Evolutionary conservation across 2,888 invertebrate species (phyloP).

Genomic region (Platypus cylindrus): DNA sequence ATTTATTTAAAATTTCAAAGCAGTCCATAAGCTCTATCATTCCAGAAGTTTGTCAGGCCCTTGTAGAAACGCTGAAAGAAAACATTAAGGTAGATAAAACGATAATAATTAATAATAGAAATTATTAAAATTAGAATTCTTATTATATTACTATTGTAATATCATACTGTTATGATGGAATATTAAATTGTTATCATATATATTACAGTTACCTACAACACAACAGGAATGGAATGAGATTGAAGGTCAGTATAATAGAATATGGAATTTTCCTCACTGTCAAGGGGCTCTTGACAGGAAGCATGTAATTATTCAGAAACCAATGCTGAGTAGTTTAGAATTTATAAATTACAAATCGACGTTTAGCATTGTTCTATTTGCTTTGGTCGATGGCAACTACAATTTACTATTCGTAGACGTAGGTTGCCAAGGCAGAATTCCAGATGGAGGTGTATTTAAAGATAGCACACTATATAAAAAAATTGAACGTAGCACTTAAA

Average conservation of each 20-base stretch:
- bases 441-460: conserved; percentile 18
- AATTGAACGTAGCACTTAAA: too few species aligned
- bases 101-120: too few species aligned
- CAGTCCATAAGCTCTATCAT: conserved; percentile 7
- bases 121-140: too few species aligned
- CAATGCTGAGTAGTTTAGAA: neutral
- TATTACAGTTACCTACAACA: too few species aligned
- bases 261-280: conserved; percentile 4
- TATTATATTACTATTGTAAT: too few species aligned
- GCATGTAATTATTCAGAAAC: conserved; percentile 2
- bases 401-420: conserved; percentile 12
- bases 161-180: too few species aligned
- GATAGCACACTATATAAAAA: conserved; percentile 12
- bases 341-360: conserved; percentile 5
- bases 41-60: conserved; percentile 9
- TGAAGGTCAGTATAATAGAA: neutral
- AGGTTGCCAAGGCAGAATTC: conserved; percentile 16
- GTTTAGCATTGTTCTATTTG: conserved; percentile 6
- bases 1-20: conserved; percentile 12
- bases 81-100: conserved; percentile 7
- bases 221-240: conserved; percentile 2
- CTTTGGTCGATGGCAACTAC: conserved; percentile 5
- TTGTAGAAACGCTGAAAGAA: conserved; percentile 6
- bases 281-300: conserved; percentile 4
- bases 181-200: too few species aligned